Percentiles rank a stretch among this genome's conserved stretches.
These are phyloP conservation scores for Andrena marginata DNA, from an alignment of 2,888 invertebrate species.

Conservation along the genomic window DNA sequence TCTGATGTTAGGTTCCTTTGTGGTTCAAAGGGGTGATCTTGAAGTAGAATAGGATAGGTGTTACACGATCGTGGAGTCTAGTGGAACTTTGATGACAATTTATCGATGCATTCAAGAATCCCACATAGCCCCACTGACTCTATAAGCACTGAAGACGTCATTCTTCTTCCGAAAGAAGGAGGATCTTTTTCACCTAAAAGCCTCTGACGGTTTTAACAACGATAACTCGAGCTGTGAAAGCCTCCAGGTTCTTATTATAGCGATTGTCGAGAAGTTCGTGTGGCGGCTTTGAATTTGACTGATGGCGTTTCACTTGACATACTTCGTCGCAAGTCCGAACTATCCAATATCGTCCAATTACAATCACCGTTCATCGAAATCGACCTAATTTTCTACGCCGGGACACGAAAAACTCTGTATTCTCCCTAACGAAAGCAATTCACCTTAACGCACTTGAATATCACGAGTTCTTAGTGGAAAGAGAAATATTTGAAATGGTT, in stretches of 20 bases:
- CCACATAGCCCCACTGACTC: too few relatives aligned
- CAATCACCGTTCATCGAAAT: slow-evolving; percentile 8
- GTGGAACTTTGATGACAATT: too few relatives aligned
- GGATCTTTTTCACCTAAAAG: not conserved
- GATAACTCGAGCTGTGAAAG: slow-evolving; percentile 12
- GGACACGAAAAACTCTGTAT: slow-evolving; percentile 5
- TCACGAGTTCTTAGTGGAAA: not conserved
- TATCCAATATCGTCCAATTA: slow-evolving; percentile 29
- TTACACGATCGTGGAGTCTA: too few relatives aligned
- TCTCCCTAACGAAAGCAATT: not conserved
- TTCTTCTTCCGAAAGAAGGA: too few relatives aligned
- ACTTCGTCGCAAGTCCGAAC: slow-evolving; percentile 24
- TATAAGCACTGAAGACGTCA: too few relatives aligned
- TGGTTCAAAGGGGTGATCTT: too few relatives aligned
- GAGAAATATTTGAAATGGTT: not conserved
- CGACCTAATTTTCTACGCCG: slow-evolving; percentile 1
- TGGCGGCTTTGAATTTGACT: slow-evolving; percentile 15
- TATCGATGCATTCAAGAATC: too few relatives aligned
- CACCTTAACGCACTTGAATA: not conserved
- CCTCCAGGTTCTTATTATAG: slow-evolving; percentile 11
- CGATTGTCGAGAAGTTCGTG: slow-evolving; percentile 23
- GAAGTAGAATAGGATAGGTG: too few relatives aligned
- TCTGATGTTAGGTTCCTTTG: too few relatives aligned
- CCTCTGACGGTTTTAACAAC: slow-evolving; percentile 6
- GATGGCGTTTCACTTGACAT: slow-evolving; percentile 50